These are phyloP conservation scores for Notiomystis cincta DNA, from an alignment of 2,113 vertebrate species.

Conservation along the genomic window DNA sequence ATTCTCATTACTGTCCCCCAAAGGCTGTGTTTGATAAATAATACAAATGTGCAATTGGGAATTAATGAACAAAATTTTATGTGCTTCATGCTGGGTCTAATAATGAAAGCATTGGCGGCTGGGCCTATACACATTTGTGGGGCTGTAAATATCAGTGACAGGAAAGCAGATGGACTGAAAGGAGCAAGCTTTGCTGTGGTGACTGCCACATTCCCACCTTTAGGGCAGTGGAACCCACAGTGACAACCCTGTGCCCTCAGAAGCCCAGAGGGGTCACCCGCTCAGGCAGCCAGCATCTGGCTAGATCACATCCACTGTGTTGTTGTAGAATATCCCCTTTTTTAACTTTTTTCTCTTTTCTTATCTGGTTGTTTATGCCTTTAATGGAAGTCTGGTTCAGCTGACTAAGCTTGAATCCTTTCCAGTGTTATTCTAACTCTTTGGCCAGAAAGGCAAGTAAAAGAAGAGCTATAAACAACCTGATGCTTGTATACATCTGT, in stretches of 20 bases:
- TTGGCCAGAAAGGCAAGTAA: not conserved
- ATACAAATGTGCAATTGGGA: not conserved
- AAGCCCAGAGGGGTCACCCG: not conserved
- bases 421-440: conserved; percentile 9
- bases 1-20: not conserved
- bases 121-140: not conserved
- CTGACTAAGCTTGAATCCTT: not conserved
- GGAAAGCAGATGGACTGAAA: conserved; percentile 5
- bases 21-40: conserved; percentile 8
- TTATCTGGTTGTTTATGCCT: not conserved
- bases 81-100: conserved; percentile 5
- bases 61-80: conserved; percentile 21
- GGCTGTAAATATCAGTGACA: conserved; percentile 10
- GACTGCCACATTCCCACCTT: not conserved
- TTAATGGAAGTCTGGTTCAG: not conserved
- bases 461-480: not conserved
- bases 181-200: not conserved
- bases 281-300: not conserved
- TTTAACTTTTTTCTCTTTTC: not conserved
- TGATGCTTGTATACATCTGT: not conserved
- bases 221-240: not conserved
- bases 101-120: not conserved
- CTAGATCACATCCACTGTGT: not conserved
- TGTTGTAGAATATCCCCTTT: not conserved
- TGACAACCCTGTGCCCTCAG: not conserved